Conservation (phyloP, 2,797 vertebrate genomes). For the Peromyscus eremicus region DNA sequence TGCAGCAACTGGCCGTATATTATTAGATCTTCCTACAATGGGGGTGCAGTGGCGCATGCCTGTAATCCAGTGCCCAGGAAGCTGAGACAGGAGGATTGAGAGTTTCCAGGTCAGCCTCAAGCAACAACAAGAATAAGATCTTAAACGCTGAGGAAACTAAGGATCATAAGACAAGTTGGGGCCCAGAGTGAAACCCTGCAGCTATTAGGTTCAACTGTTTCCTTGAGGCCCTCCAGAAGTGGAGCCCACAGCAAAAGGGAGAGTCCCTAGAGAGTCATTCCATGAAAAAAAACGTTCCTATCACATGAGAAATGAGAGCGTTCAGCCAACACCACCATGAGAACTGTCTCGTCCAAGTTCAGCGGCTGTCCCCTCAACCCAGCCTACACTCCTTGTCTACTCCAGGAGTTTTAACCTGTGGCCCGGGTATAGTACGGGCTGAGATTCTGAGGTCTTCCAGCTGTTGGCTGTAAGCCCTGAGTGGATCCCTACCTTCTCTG, state of each 20-base stretch:
- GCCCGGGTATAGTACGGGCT: rapidly evolving
- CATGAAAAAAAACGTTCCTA: not conserved
- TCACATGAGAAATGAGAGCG: rapidly evolving
- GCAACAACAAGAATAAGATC: not conserved
- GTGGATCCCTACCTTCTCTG: not conserved
- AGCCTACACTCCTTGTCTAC: rapidly evolving
- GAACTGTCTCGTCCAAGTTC: not conserved
- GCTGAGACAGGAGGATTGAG: conserved; percentile 11
- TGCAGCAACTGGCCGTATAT: conserved; percentile 58
- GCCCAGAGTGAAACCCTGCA: not conserved
- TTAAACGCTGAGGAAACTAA: not conserved
- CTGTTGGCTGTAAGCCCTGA: not conserved
- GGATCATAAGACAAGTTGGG: not conserved
- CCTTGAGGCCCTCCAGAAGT: not conserved
- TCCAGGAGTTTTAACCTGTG: not conserved
- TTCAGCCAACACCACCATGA: rapidly evolving
- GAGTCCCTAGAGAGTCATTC: not conserved
- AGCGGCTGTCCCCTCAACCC: rapidly evolving
- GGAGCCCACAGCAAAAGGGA: not conserved
- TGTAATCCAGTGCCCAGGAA: not conserved
- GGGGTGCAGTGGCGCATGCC: too few relatives aligned
- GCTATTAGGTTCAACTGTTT: not conserved
- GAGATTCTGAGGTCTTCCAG: not conserved
- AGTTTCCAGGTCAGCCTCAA: not conserved
- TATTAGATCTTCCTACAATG: conserved; percentile 36